Conservation (phyloP, 2,888 invertebrate species). For the Parelbella ahira region DNA sequence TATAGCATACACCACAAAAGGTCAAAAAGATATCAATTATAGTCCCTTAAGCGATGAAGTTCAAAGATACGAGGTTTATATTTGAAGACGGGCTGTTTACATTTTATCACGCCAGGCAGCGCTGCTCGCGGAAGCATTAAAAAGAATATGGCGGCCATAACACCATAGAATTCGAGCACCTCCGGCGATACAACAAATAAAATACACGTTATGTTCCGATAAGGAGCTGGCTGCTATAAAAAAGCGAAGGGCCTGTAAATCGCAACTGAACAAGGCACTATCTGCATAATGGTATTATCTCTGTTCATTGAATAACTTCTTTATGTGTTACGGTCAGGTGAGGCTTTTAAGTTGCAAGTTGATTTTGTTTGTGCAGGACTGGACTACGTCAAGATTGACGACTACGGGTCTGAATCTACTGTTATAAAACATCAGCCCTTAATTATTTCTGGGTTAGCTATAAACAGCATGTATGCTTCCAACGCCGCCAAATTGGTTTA, state of each 20-base stretch:
- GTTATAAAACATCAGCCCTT: no score
- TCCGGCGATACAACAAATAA: constrained; percentile 37
- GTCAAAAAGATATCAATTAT: constrained; percentile 12
- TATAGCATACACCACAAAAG: constrained; percentile 2
- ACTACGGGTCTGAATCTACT: no score
- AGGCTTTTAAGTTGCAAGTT: no score
- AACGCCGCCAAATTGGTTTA: no score
- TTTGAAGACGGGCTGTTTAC: constrained; percentile 3
- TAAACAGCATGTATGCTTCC: no score
- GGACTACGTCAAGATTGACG: no score
- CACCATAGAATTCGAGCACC: constrained; percentile 31
- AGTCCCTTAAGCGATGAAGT: constrained; percentile 5
- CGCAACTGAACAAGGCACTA: constrained; percentile 34
- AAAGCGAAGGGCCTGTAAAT: constrained; percentile 40
- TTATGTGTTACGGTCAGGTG: constrained; percentile 31
- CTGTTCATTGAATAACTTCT: constrained; percentile 29
- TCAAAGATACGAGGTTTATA: constrained; percentile 10
- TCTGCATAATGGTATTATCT: constrained; percentile 34
- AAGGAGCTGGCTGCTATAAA: constrained; percentile 37
- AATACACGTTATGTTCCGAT: constrained; percentile 36
- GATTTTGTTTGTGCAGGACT: no score
- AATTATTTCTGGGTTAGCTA: no score
- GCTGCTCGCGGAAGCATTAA: constrained; percentile 35
- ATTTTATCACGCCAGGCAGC: constrained; percentile 18
- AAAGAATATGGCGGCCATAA: constrained; percentile 28